Evolutionary conservation across 2,113 vertebrate species (phyloP).

Genomic region (Microcebus murinus): DNA sequence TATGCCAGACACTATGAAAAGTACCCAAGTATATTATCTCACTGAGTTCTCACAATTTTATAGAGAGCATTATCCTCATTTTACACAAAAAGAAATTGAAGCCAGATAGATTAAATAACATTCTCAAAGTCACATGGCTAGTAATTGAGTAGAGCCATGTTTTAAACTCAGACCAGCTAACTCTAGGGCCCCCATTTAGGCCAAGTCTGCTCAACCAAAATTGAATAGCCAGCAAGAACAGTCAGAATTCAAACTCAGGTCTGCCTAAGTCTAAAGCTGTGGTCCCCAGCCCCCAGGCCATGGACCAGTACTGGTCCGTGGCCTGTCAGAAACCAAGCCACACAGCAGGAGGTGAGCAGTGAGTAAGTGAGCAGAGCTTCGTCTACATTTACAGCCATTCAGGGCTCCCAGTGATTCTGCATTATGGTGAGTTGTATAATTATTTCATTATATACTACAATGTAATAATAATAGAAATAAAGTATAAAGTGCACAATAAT

Average conservation of each 20-base stretch:
- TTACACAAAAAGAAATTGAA: constrained; percentile 51
- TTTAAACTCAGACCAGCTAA: constrained; percentile 27
- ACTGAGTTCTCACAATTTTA: not conserved
- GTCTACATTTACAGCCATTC: too few species aligned
- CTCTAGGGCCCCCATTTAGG: not conserved
- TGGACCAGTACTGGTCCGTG: too few species aligned
- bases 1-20: not conserved
- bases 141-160: not conserved
- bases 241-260: not conserved
- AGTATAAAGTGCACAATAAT: too few species aligned
- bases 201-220: not conserved
- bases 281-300: too few species aligned
- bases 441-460: too few species aligned
- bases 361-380: too few species aligned
- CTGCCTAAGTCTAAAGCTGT: not conserved
- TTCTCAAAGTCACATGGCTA: constrained; percentile 44
- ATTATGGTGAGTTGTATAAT: too few species aligned
- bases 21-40: not conserved
- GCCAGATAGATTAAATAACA: constrained; percentile 28
- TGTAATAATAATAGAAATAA: too few species aligned
- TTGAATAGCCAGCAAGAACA: not conserved
- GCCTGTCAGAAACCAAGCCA: too few species aligned
- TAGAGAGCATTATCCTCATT: not conserved
- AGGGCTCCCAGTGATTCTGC: too few species aligned
- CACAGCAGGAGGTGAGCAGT: too few species aligned